Base-by-base conservation (phyloP, 2,797 vertebrate genomes). In the Moxostoma hubbsi region DNA sequence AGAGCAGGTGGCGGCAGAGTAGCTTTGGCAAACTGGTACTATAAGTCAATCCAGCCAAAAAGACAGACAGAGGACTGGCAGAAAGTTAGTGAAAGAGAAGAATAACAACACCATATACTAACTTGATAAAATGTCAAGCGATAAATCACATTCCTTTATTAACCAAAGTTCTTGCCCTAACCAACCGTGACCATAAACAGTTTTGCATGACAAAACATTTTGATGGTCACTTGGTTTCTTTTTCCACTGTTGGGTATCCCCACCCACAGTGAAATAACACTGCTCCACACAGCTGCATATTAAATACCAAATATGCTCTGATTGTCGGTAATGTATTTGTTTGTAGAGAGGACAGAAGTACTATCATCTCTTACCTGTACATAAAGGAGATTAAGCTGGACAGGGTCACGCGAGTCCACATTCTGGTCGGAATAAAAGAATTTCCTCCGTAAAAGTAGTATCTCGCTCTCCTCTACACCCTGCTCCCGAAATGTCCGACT, bases 381-480 rank as follows among this genome's bases (percentile, higher is more conserved):
- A 63, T 98, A 99, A 71, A 99, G 97, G 87, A 99, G 91, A 91
- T 99, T 99, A 50, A 99, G 95, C 89, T 99, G 98, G 71, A 99
- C 98, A 0, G 98, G 98, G 87, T 99, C 98, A 82, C 98, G 92
- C 0, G 98, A 99, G 90, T 99, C 98, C 66, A 99, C 98, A 0
- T 99, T 99, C 91, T 99, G 98, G 87, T 99, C 98, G 0, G 98
- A 99, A 85, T 99, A 99, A 89, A 99, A 99, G 91, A 99, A 99
- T 89, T 99, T 99, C 0, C 98, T 92, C 58, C 98, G 90, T 49
- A 99, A 93, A 73, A 99, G 93, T 45, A 99, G 88, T 0, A 94
- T 99, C 89, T 98, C 97, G 0, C 94, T 97, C 79, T 99, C 98
- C 80, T 99, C 98, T 0, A 99, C 97, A 0, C 98, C 98, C 87